Evolutionary conservation across 2,888 invertebrate species (phyloP), one percentile per base, ranked within the genome.

Genomic region (Disparrhopalites patrizii): DNA sequence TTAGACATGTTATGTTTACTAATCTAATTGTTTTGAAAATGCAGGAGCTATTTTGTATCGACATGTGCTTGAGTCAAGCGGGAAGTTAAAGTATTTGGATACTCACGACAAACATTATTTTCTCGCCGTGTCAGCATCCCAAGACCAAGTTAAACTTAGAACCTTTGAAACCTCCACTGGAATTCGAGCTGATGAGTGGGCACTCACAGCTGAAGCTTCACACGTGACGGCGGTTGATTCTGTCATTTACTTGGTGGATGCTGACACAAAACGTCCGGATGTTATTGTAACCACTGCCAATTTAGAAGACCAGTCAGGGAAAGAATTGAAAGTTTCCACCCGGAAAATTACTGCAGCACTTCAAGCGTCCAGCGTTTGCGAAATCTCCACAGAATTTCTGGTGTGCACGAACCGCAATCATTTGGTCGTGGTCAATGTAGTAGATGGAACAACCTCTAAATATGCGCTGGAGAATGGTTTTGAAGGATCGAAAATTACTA

Each of bases 141-240:
- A 73, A 15, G 84, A 84, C 68, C 83, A 82, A 60, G 83, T 90
- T 38, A 88, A 90, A 0, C 68, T 78, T 18, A 71, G 93, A 69
- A 88, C 87, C 33, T 93, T 92, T 91, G 89, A 91, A 77, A 79
- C 87, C 5, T 83, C 84, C 36, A 85, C 85, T 72, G 93, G 90
- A 15, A 73, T 76, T n/a, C 62, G 76, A 25, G 43, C 70, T 2
- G 75, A 76, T 68, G 78, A 78, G 71, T 73, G 69, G 67, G 65
- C 68, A 47, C 40, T 58, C 7, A 13, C 62, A 4, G 47, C 54
- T 5, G 66, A 64, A 18, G 25, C 55, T 2, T 64, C 58, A 15
- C 62, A 66, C 55, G 73, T 70, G n/a, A 67, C 69, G 7, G 66
- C 69, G 23, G n/a, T 36, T 4, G 31, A 61, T 33, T 60, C 61